Conservation (phyloP, 1,140 invertebrate species). For the Harlomillsia oculata region DNA sequence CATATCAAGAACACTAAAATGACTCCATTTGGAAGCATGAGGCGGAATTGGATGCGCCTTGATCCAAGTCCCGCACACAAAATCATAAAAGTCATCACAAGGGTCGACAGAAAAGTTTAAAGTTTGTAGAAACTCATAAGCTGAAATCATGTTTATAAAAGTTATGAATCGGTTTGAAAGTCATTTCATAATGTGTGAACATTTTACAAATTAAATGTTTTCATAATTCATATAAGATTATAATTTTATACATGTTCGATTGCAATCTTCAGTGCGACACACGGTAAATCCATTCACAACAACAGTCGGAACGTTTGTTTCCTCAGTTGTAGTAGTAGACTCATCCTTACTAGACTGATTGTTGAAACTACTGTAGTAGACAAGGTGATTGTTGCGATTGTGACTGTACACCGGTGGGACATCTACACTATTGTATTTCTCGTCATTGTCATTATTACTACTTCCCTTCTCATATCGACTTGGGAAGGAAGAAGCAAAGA, state of each 20-base stretch:
- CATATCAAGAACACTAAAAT: constrained; percentile 14
- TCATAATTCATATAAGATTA: not conserved
- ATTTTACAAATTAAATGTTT: not conserved
- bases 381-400: not conserved
- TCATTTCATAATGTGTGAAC: not conserved
- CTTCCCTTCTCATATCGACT: too few relatives aligned
- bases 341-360: constrained; percentile 7
- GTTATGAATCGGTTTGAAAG: not conserved
- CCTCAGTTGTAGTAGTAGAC: not conserved
- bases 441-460: too few relatives aligned
- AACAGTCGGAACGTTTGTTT: not conserved
- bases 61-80: constrained; percentile 87
- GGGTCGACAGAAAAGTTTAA: constrained; percentile 22
- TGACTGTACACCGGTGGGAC: not conserved
- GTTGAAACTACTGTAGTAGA: constrained; percentile 1
- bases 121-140: constrained; percentile 6
- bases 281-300: constrained; percentile 1
- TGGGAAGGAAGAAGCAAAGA: not conserved
- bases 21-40: constrained; percentile 15
- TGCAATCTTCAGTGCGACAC: constrained; percentile 1
- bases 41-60: constrained; percentile 76
- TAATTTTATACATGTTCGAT: not conserved
- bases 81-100: constrained; percentile 41
- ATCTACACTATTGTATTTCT: too few relatives aligned
- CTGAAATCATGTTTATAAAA: constrained; percentile 7